Evolutionary conservation across 2,888 invertebrate species (phyloP).

Genomic region (Noctua janthe): DNA sequence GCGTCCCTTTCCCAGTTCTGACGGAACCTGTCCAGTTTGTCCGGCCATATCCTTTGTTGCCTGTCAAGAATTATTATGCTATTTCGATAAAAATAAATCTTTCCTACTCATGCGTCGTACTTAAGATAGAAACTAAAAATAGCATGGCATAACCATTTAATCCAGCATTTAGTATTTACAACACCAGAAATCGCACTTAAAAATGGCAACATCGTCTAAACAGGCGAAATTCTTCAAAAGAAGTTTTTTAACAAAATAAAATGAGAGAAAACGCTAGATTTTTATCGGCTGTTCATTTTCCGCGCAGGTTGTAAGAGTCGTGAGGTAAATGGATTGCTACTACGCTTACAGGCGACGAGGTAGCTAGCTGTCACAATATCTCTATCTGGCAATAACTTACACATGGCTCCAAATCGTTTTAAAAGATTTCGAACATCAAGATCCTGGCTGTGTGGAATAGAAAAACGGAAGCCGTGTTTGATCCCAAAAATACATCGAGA

Average conservation of each 20-base stretch:
- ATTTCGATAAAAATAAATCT: background rate
- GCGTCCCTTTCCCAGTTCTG: background rate
- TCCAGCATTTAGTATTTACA: background rate
- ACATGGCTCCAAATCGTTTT: conserved; percentile 60
- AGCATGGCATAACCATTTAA: background rate
- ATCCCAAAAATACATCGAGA: conserved; percentile 9
- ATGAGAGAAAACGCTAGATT: conserved; percentile 32
- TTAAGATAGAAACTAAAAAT: no score
- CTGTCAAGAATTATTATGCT: background rate
- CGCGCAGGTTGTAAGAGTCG: conserved; percentile 56
- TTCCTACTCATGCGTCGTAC: background rate
- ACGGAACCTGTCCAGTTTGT: background rate
- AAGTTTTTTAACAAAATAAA: conserved; percentile 23
- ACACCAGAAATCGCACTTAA: background rate
- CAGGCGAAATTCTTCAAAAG: background rate
- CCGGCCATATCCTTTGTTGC: background rate
- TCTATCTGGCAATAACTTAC: conserved; percentile 62
- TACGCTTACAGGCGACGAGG: conserved; percentile 58
- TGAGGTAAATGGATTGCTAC: conserved; percentile 60
- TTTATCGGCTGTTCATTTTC: conserved; percentile 59
- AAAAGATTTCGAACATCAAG: conserved; percentile 61
- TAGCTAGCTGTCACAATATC: conserved; percentile 61
- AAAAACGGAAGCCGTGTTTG: conserved; percentile 40
- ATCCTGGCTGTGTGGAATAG: conserved; percentile 29
- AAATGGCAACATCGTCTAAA: background rate